phyloP scores from a whole-genome alignment of 2,797 vertebrate species.

The Megaceryle alcyon region DNA sequence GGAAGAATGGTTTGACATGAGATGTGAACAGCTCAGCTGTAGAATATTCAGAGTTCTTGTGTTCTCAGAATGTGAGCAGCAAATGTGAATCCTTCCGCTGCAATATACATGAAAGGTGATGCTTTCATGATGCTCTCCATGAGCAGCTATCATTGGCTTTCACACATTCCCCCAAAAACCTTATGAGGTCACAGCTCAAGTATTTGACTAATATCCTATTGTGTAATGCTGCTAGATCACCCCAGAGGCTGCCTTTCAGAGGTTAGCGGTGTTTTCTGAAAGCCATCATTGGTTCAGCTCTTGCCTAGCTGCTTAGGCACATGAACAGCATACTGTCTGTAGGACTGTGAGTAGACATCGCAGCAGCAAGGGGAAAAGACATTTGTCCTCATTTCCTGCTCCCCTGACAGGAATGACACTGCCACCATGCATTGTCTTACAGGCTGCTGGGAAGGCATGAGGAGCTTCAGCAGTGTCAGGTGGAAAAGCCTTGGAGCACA shows the following conservation, averaged over 20 bases:
- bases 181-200: not conserved
- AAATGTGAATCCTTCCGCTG: not conserved
- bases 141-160: not conserved
- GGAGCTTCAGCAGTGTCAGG: not conserved
- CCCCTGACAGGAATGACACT: not conserved
- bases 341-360: not conserved
- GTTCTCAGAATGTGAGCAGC: not conserved
- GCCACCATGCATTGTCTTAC: not conserved
- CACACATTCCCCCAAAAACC: not conserved
- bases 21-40: not conserved
- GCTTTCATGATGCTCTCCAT: not conserved
- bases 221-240: not conserved
- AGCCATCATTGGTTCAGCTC: not conserved
- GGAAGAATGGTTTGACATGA: not conserved
- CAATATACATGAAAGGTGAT: not conserved
- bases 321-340: not conserved
- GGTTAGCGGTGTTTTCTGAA: not conserved
- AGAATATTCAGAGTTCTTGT: not conserved
- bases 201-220: not conserved
- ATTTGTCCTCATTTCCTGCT: not conserved
- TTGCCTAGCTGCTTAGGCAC: not conserved
- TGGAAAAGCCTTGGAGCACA: not conserved
- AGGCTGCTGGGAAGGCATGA: not conserved
- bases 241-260: not conserved
- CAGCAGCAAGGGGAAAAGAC: not conserved